Evolutionary conservation across 2,797 vertebrate genomes (phyloP).

Genomic region (Micropoecilia bifurca): DNA sequence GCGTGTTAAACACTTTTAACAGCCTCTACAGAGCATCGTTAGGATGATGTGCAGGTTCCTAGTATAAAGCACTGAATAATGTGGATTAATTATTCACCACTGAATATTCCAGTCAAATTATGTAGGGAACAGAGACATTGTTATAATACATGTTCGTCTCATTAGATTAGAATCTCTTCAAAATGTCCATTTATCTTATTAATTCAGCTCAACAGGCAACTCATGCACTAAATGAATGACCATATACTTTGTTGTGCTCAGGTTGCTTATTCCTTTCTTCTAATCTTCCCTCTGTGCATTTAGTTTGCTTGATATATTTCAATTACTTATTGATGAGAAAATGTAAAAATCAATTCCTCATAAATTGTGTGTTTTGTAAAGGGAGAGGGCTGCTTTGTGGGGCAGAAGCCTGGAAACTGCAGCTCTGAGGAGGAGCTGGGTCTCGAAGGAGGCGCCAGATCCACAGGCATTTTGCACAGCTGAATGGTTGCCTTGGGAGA

Average conservation of each 20-base stretch:
- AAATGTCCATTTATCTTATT: background rate
- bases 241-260: background rate
- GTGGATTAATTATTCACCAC: background rate
- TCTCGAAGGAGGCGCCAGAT: no score
- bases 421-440: no score
- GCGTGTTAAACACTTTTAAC: background rate
- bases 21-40: background rate
- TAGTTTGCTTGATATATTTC: background rate
- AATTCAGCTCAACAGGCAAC: background rate
- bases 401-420: no score
- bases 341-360: background rate
- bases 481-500: no score
- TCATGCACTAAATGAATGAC: background rate
- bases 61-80: background rate
- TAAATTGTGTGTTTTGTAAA: background rate
- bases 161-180: background rate
- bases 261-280: background rate
- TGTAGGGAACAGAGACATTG: background rate
- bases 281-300: background rate
- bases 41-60: background rate
- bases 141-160: background rate
- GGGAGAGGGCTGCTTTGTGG: no score
- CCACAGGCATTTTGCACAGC: no score
- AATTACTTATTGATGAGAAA: background rate
- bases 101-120: background rate